Evolutionary conservation across 2,797 vertebrate species (phyloP).

Genomic region (Silurus aristotelis): DNA sequence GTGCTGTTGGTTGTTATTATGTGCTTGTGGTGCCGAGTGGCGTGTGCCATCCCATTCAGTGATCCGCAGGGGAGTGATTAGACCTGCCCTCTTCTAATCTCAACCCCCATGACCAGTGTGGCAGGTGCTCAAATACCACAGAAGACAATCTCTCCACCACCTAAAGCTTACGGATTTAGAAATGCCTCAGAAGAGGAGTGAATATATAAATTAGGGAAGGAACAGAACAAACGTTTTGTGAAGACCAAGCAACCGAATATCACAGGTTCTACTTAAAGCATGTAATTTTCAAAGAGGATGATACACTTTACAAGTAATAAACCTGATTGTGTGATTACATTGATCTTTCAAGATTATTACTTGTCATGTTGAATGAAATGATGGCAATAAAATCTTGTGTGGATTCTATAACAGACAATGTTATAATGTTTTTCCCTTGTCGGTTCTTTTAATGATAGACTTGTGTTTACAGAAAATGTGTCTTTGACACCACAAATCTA

Average conservation of each 20-base stretch:
- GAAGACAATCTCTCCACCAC: neutral
- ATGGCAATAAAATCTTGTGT: neutral
- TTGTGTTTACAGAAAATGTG: neutral
- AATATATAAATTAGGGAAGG: neutral
- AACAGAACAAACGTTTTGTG: neutral
- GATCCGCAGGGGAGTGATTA: slow-evolving; percentile 30
- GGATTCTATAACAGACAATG: neutral
- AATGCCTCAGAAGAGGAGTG: neutral
- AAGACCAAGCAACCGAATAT: neutral
- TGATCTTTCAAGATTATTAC: neutral
- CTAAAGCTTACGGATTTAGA: neutral
- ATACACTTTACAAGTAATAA: neutral
- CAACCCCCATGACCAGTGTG: slow-evolving; percentile 1
- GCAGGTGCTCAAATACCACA: slow-evolving; percentile 35
- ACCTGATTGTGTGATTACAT: neutral
- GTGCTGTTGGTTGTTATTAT: neutral
- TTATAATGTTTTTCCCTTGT: neutral
- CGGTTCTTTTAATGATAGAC: neutral
- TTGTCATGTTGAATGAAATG: neutral
- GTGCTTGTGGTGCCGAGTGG: slow-evolving; percentile 19
- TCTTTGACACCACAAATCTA: neutral
- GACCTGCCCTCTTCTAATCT: neutral
- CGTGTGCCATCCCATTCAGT: slow-evolving; percentile 16
- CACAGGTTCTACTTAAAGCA: neutral
- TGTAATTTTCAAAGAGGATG: neutral